Evolutionary conservation across 2,113 vertebrate species (phyloP).

Genomic region (Sula dactylatra): DNA sequence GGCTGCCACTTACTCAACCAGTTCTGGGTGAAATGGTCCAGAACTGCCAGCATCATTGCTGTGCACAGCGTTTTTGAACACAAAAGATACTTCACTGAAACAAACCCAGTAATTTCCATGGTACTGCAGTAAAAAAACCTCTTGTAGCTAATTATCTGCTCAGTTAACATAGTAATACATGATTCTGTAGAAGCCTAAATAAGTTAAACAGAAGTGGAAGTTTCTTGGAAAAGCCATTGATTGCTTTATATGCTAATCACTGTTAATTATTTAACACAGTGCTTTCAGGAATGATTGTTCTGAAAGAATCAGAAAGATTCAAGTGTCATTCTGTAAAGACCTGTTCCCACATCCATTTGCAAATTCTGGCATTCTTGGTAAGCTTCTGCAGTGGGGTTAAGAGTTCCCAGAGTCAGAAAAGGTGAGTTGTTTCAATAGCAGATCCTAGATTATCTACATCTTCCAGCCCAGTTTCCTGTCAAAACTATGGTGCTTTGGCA

Average conservation of each 20-base stretch:
- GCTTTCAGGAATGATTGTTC: not conserved
- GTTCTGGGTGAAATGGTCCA: not conserved
- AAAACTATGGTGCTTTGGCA: not conserved
- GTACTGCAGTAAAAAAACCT: not conserved
- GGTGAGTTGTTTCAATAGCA: not conserved
- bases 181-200: not conserved
- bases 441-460: fast-evolving
- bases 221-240: not conserved
- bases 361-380: not conserved
- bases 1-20: not conserved
- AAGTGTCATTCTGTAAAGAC: not conserved
- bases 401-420: not conserved
- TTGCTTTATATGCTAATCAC: slow-evolving; percentile 13
- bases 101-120: not conserved
- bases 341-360: not conserved
- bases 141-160: slow-evolving; percentile 39
- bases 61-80: not conserved
- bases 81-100: not conserved
- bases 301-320: not conserved
- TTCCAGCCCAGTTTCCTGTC: not conserved
- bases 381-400: not conserved
- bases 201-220: slow-evolving; percentile 13
- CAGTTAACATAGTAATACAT: not conserved
- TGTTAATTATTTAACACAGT: not conserved
- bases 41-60: not conserved